Evolutionary conservation across 2,888 invertebrate genomes (phyloP).

Genomic region (Iphiclides podalirius): DNA sequence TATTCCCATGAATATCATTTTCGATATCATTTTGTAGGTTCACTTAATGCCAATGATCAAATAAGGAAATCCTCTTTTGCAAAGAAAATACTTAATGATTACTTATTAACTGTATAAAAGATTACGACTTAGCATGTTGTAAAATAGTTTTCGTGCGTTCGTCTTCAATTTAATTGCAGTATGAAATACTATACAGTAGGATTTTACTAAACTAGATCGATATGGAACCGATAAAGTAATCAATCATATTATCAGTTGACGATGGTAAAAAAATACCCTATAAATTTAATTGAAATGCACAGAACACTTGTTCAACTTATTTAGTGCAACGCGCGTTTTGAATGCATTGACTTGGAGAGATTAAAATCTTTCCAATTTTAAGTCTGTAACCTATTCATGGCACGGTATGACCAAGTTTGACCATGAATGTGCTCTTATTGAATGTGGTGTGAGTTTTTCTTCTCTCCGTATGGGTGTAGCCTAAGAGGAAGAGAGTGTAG

Average conservation of each 20-base stretch:
- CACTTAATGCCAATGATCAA: not conserved
- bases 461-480: conserved; percentile 51
- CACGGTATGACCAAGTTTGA: conserved; percentile 17
- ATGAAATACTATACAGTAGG: too few relatives aligned
- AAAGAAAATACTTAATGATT: not conserved
- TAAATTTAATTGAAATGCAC: too few relatives aligned
- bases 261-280: too few relatives aligned
- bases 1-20: conserved; percentile 54
- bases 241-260: too few relatives aligned
- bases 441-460: conserved; percentile 59
- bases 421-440: conserved; percentile 46
- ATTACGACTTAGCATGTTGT: too few relatives aligned
- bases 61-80: not conserved
- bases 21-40: conserved; percentile 22
- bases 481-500: conserved; percentile 52
- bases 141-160: too few relatives aligned
- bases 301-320: not conserved
- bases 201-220: too few relatives aligned
- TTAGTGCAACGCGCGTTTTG: not conserved
- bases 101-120: too few relatives aligned
- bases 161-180: too few relatives aligned
- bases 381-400: conserved; percentile 1
- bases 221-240: too few relatives aligned
- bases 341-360: not conserved
- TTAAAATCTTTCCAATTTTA: not conserved